phyloP scores from a whole-genome alignment of 2,113 vertebrate genomes.

The Xerus inauris region DNA sequence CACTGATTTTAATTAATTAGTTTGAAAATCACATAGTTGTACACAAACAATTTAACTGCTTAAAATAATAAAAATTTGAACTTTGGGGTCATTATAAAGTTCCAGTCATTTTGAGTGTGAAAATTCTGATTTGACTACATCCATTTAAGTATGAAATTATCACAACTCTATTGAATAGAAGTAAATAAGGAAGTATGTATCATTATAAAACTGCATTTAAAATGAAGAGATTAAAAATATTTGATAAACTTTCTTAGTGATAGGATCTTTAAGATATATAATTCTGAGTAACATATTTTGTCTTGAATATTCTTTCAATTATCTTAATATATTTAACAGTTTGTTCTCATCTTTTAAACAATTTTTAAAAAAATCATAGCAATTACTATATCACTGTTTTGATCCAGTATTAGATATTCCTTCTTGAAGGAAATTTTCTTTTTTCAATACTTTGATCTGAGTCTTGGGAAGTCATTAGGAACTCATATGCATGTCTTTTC shows the following conservation, averaged over 20 bases:
- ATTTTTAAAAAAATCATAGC: neutral
- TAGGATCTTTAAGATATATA: neutral
- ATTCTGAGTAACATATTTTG: neutral
- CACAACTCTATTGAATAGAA: neutral
- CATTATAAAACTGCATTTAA: neutral
- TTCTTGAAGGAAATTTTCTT: neutral
- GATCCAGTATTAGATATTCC: neutral
- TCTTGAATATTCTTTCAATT: conserved; percentile 18
- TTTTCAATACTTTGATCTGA: neutral
- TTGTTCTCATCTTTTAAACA: neutral
- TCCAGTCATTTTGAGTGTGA: neutral
- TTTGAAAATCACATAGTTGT: neutral
- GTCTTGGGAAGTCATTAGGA: conserved; percentile 7
- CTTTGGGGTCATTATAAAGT: neutral
- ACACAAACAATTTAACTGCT: neutral
- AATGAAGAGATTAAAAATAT: neutral
- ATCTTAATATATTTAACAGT: neutral
- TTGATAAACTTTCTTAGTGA: neutral
- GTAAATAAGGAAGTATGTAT: neutral
- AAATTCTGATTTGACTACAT: neutral
- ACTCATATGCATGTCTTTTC: neutral
- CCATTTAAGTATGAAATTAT: conserved; percentile 8
- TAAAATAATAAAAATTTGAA: neutral
- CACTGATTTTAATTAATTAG: neutral
- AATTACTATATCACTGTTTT: neutral